Percentiles rank a stretch among this genome's conserved stretches.
These are phyloP conservation scores for Pongo pygmaeus DNA, from an alignment of 2,113 vertebrate species.

Conservation along the genomic window DNA sequence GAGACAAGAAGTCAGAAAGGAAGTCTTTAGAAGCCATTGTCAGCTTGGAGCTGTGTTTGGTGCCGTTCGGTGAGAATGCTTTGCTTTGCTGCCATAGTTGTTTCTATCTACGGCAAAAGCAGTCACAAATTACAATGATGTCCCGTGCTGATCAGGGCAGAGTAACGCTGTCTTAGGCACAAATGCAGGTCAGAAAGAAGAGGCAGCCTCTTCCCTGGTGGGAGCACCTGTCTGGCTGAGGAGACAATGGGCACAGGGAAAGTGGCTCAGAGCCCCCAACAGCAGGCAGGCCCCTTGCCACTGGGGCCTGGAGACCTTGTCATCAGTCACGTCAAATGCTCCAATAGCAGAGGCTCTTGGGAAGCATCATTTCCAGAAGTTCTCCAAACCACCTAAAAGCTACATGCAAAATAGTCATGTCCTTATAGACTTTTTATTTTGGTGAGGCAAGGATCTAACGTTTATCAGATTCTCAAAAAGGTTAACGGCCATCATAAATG, in stretches of 20 bases:
- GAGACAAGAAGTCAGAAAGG: background rate
- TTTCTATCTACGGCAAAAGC: background rate
- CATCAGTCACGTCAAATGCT: background rate
- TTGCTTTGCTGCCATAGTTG: accelerated
- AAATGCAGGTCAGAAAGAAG: background rate
- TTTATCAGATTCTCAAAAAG: background rate
- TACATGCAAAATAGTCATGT: background rate
- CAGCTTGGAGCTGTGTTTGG: background rate
- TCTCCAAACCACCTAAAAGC: background rate
- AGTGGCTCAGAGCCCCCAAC: background rate
- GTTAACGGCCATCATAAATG: background rate
- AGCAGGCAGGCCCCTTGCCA: background rate
- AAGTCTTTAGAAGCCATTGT: background rate
- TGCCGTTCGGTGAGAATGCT: background rate
- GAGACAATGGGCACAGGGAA: too few relatives aligned
- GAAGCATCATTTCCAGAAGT: background rate
- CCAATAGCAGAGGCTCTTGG: background rate
- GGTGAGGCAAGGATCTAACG: background rate
- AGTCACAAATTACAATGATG: background rate
- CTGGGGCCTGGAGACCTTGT: background rate
- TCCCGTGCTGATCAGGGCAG: too few relatives aligned
- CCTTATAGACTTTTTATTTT: background rate
- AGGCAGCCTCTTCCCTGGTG: background rate
- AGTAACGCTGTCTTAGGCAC: background rate
- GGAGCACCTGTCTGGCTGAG: too few relatives aligned